Base-by-base conservation (phyloP, 2,888 invertebrate genomes). In the Altica lythri region DNA sequence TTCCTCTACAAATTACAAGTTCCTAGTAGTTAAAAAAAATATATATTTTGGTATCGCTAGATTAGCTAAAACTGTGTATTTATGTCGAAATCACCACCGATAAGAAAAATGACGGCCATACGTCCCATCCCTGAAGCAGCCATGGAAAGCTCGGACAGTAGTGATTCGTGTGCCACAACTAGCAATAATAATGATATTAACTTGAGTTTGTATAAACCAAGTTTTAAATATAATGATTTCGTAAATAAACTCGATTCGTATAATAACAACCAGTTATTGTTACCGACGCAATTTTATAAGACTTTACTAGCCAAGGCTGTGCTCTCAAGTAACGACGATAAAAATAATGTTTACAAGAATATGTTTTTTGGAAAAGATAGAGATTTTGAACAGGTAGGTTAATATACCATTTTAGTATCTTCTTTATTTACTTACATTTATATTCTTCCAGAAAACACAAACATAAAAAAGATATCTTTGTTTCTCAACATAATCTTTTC, bases 211-310 rank as follows among this genome's bases (percentile, higher is more conserved):
- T 72, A 72, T 61, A 73, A 70, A 49, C 63, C 68, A 16, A 65
- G 71, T 10, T 68, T 75, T 48, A 76, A 76, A 59, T 76, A 75
- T 57, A 74, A 72, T 61, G 72, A 75, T 63, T 72, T 76, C 60
- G 75, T 75, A 37, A 77, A 75, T 54, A 77, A 77, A 62, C 64
- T 77, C 52, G 77, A 77, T 62, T 70, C 72, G 53, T 77, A 77
- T 59, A 77, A 77, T 58, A 77, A 77, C 59, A 77, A 77, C 59
- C 77, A 77, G 61, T 63, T 77, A 57, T 53, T 90, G 45, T 78
- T 90, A 58, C 89, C 89, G 6, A 85, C 88, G 50, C 89, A 90
- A 70, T 79, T 90, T 65, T 90, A 90, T 72, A 90, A 90, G 75
- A 90, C 85, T 67, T 81, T 90, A 58, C 76, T 90, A 69, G 89